Evolutionary conservation across 2,797 vertebrate species (phyloP).

Genomic region (Cercopithecus mitis): DNA sequence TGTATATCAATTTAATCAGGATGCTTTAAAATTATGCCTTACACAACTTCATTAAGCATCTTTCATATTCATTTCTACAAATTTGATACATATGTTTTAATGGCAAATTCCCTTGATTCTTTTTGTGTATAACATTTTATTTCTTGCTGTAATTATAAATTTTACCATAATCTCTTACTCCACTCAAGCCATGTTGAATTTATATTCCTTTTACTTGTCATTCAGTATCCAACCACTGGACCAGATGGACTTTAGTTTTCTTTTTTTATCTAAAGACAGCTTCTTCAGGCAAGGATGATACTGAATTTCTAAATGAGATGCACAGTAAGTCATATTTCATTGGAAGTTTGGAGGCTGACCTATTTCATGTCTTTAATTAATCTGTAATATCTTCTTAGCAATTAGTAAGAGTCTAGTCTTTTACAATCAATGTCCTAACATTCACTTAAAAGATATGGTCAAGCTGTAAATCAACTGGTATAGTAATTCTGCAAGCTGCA

Average conservation of each 20-base stretch:
- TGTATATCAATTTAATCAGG: neutral
- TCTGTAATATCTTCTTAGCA: neutral
- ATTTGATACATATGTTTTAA: neutral
- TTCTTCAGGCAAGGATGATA: neutral
- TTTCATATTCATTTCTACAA: neutral
- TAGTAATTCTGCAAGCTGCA: neutral
- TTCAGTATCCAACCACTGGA: neutral
- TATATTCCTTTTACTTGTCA: neutral
- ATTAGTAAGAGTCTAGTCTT: neutral
- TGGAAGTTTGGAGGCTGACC: neutral
- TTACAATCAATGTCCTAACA: neutral
- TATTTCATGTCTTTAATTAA: constrained; percentile 7
- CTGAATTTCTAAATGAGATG: constrained; percentile 9
- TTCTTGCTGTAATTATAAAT: neutral
- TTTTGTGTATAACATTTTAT: neutral
- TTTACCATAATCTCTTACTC: neutral
- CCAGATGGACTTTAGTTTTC: neutral
- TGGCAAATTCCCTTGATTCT: neutral
- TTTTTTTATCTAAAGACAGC: neutral
- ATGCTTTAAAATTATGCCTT: neutral
- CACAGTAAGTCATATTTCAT: neutral
- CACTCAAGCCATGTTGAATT: neutral
- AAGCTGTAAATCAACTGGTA: neutral
- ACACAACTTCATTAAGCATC: neutral
- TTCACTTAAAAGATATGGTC: neutral